phyloP scores from a whole-genome alignment of 2,797 vertebrate species.

The Bucorvus abyssinicus region DNA sequence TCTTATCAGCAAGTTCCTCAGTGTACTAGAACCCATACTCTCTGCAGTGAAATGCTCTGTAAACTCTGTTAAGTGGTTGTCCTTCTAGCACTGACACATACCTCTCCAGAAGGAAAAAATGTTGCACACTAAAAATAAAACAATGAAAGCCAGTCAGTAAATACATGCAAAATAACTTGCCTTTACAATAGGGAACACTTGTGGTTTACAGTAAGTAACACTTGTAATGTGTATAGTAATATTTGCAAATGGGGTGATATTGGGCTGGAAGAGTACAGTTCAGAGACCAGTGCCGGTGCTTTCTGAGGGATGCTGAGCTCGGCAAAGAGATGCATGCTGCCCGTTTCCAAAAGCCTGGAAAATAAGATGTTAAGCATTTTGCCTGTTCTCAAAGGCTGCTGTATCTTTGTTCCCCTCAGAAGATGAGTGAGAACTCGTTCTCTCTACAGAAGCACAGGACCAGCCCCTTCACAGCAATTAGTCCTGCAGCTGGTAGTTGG shows the following conservation, averaged over 20 bases:
- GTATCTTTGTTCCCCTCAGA: not conserved
- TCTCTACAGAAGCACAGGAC: not conserved
- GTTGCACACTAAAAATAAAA: not conserved
- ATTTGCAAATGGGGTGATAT: not conserved
- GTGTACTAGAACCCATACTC: not conserved
- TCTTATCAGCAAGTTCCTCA: not conserved
- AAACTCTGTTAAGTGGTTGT: not conserved
- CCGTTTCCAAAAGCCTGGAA: not conserved
- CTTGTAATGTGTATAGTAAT: not conserved
- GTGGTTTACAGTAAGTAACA: not conserved
- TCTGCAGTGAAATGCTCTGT: not conserved
- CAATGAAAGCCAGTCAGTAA: conserved; percentile 8
- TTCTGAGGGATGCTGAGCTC: not conserved
- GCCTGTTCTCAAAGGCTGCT: not conserved
- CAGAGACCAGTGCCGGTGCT: not conserved
- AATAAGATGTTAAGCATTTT: not conserved
- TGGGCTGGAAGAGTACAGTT: not conserved
- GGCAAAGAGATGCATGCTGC: not conserved
- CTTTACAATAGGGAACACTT: not conserved
- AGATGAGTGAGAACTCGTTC: not conserved
- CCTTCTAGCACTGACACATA: not conserved
- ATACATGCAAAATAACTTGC: not conserved
- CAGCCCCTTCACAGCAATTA: not conserved
- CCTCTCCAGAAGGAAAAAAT: not conserved
- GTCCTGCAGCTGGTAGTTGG: not conserved